Base-by-base conservation (phyloP, 2,113 vertebrate genomes). In the Caranx ignobilis region DNA sequence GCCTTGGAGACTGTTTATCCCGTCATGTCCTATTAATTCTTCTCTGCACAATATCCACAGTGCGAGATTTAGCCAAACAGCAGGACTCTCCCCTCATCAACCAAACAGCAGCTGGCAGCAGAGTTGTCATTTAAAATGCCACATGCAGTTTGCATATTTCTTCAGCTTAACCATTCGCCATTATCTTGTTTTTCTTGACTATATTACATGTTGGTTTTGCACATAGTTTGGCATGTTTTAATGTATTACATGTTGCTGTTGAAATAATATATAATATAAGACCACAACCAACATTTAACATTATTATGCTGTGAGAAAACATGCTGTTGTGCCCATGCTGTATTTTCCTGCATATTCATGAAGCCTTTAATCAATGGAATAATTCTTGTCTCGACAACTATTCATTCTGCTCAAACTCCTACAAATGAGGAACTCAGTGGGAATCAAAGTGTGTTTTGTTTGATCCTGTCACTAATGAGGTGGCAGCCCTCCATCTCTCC, bases 21-120 rank as follows among this genome's bases (percentile, higher is more conserved):
- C 57, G 78, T 90, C 88, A 88, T 81, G 84, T 91, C 88, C 78
- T 77, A 89, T 89, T 89, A 90, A 88, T 87, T 89, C 80, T 78
- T 83, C 74, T 55, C 68, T 77, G 70, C 84, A 91, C 65, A 87
- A 66, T 85, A 72, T 79, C 78, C 83, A 65, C 79, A 71, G 77
- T 84, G 31, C 74, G 82, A 82, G 81, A 82, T 83, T 78, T 81
- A 81, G 81, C 76, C 79, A 82, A 91, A 79, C 83, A 84, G 85
- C 75, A 82, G 70, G 77, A 61, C 80, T 77, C 62, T 61, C 39
- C 56, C 73, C 70, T 83, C 72, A 83, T 87, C 86, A 75, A 66
- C 80, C 57, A 71, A 89, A 79, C 73, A 79, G 81, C 82, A 67
- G 21, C 81, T 67, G 50, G 79, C 47, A 81, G 71, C 79, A 80